Base-by-base conservation (phyloP, 2,888 invertebrate species). In the Lumbricus terrestris region DNA sequence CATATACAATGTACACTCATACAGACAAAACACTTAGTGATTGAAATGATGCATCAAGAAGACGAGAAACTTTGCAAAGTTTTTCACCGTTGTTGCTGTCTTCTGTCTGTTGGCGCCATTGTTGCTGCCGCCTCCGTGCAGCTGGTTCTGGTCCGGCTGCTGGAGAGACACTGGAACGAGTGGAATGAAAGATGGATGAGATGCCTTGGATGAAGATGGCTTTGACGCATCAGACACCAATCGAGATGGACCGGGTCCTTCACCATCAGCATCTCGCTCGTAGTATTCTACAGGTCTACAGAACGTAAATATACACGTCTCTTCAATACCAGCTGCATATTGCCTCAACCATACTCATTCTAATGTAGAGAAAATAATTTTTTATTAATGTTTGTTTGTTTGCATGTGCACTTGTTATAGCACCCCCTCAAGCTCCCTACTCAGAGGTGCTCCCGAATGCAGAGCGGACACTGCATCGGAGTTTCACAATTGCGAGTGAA, bases 81-180 rank as follows among this genome's bases (percentile, higher is more conserved):
- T n/a, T n/a, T 69, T 69, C n/a, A 69, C 69, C 69, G 69, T 69
- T 69, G 69, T 69, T n/a, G n/a, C 69, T n/a, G 69, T 69, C n/a
- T 3, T n/a, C 69, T 69, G 69, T n/a, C n/a, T 54, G 23, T 23
- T 54, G 54, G 23, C 2, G 23, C 54, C 54, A 54, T 23, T 29
- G 54, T 54, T 54, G 54, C 54, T 69, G 69, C 69, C n/a, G 69
- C n/a, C 69, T 69, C n/a, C 69, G n/a, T n/a, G 29, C 3, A 5
- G 2, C 54, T 54, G 69, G n/a, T 8, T 69, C n/a, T 16, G 29
- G 69, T n/a, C n/a, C 29, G 29, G 29, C 69, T 69, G 69, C 29
- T 69, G 29, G 29, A 69, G 69, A 69, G 69, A 69, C 29, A 69
- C 69, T 69, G 69, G 69, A 69, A 69, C 69, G n/a, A 69, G 6